Percentiles rank a stretch among this genome's conserved stretches.
Evolutionary conservation across 2,888 invertebrate genomes (phyloP).

Genomic region (Volucella inanis): DNA sequence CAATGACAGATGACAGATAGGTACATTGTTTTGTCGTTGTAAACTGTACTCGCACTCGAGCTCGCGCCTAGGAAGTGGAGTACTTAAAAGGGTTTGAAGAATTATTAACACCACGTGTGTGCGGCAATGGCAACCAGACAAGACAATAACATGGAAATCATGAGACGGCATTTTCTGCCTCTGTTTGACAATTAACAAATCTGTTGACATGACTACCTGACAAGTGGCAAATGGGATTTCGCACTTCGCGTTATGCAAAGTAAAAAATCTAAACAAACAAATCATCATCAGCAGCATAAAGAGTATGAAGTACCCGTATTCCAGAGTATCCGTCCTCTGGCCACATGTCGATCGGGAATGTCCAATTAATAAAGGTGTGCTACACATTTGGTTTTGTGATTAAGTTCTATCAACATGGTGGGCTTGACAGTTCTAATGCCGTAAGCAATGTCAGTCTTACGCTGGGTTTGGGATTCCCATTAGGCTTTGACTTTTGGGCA

Average conservation of each 20-base stretch:
- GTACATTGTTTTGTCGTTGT: background rate
- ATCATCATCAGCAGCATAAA: conserved; percentile 16
- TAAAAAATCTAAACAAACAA: conserved; percentile 19
- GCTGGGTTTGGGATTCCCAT: conserved; percentile 26
- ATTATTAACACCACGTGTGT: conserved; percentile 13
- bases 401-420: conserved; percentile 22
- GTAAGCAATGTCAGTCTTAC: background rate
- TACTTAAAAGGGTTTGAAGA: conserved; percentile 4
- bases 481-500: conserved; percentile 16
- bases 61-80: background rate
- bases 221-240: conserved; percentile 63
- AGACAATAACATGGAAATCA: conserved; percentile 25
- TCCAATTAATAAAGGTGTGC: conserved; percentile 55
- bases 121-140: background rate
- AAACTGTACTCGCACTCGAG: background rate
- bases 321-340: conserved; percentile 3
- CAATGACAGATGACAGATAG: conserved; percentile 51
- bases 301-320: background rate
- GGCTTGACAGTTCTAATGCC: conserved; percentile 1
- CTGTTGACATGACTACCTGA: conserved; percentile 59
- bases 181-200: conserved; percentile 68
- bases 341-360: conserved; percentile 46
- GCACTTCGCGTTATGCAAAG: conserved; percentile 47
- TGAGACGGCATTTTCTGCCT: conserved; percentile 48
- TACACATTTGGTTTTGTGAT: conserved; percentile 56